Percentiles rank a stretch among this genome's conserved stretches.
Conservation (phyloP, 1,140 invertebrate species). For the Aphelenchoides besseyi region DNA sequence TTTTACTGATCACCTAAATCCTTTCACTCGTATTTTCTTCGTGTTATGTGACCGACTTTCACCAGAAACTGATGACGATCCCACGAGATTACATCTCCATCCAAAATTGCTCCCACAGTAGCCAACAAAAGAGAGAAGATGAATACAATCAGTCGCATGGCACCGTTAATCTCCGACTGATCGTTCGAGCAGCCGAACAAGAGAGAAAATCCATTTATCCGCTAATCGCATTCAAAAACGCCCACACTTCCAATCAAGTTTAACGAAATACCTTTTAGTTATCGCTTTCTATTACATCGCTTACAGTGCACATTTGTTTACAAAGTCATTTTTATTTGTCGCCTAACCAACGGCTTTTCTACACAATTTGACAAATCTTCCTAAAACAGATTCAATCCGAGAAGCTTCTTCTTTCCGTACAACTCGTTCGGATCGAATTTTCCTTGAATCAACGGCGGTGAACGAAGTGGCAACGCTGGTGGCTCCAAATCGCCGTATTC, state of each 20-base stretch:
- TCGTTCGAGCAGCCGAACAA: background rate
- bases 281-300: no score
- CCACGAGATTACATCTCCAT: background rate
- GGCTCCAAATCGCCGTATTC: constrained; percentile 41
- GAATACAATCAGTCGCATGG: background rate
- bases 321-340: background rate
- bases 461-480: constrained; percentile 49
- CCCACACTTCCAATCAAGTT: background rate
- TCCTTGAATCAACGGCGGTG: constrained; percentile 38
- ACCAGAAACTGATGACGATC: background rate
- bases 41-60: no score
- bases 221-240: background rate
- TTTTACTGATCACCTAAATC: background rate
- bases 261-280: no score
- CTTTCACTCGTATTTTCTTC: no score
- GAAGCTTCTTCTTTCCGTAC: constrained; percentile 2
- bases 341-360: background rate
- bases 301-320: no score
- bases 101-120: background rate
- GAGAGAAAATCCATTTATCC: background rate
- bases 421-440: constrained; percentile 27
- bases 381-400: constrained; percentile 12
- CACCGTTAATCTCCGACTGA: no score
- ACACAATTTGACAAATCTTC: background rate
- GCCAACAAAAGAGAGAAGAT: background rate